A percentile compares a stretch with the other conserved stretches of the same genome.
phyloP scores from a whole-genome alignment of 2,797 vertebrate species.

The Anabas testudineus region DNA sequence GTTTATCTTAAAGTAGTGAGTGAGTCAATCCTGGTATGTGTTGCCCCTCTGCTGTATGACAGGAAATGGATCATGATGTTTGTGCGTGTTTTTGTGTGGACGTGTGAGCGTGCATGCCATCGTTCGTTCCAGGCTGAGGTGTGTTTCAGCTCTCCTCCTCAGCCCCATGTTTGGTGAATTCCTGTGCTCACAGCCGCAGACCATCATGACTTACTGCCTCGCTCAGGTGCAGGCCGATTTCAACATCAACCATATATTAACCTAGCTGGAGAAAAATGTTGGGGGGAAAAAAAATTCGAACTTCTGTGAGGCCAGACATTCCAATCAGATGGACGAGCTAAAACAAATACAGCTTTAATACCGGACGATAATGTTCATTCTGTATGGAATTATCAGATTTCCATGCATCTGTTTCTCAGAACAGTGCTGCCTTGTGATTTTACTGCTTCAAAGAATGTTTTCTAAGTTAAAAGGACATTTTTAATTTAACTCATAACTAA shows the following conservation, averaged over 20 bases:
- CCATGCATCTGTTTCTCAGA: constrained; percentile 10
- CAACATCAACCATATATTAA: constrained; percentile 51
- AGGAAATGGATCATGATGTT: constrained; percentile 24
- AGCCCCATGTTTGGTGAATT: constrained; percentile 83
- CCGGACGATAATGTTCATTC: constrained; percentile 4
- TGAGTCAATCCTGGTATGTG: constrained; percentile 14
- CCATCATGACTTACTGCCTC: constrained; percentile 59
- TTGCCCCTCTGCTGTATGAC: constrained; percentile 11
- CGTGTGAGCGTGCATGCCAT: constrained; percentile 19
- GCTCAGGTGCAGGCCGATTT: constrained; percentile 64
- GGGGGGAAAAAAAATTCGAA: constrained; percentile 12
- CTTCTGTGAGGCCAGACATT: constrained; percentile 46
- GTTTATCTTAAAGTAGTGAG: constrained; percentile 12
- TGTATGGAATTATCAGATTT: constrained; percentile 22
- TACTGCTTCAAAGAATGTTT: background rate
- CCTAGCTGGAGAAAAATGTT: constrained; percentile 34
- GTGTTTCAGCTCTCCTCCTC: constrained; percentile 38
- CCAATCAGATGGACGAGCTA: constrained; percentile 31
- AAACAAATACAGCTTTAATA: constrained; percentile 28
- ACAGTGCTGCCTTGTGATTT: constrained; percentile 2
- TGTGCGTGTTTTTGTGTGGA: constrained; percentile 22
- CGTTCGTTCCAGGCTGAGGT: constrained; percentile 29
- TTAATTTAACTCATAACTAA: no score
- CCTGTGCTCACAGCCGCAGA: constrained; percentile 43
- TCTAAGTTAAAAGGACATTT: background rate